Base-by-base conservation (phyloP, 1,140 invertebrate species). In the Zophobas morio region DNA sequence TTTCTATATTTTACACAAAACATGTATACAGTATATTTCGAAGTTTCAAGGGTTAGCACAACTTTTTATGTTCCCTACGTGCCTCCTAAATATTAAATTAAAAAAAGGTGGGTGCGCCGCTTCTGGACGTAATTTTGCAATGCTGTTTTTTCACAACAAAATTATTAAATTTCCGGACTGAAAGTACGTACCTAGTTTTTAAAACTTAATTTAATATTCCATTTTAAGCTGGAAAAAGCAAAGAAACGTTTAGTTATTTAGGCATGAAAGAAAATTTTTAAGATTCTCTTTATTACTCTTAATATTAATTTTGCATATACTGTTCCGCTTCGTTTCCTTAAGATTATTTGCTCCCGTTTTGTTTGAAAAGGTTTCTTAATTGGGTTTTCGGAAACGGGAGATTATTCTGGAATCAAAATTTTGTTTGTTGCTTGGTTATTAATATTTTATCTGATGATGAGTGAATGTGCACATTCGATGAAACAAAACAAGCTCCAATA, bases 1-100 rank as follows among this genome's bases (percentile, higher is more conserved):
- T 66, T 66, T 66, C 60, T 66, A 66, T 66, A 66, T 66, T 66
- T 66, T 66, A 66, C 60, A 66, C 60, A 66, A 66, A 66, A 66
- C 60, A 66, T 66, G 39, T 66, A 66, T 66, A 66, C 60, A 66
- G 60, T 66, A 42, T 66, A 66, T 66, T 66, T 66, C 60, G 60
- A 66, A 66, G 60, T 66, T 66, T 66, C 60, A 66, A 66, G 60
- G 60, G 60, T 66, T 66, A 42, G 35, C 60, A 66, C 56, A 39
- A 66, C 6, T 66, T 66, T 66, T 66, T 66, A 66, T 66, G 60
- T 42, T 66, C 33, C 20, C 60, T 66, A 66, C 60, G 60, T 66
- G 60, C 60, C 6, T 66, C 33, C 39, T 66, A 66, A 66, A 66
- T 66, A 42, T 66, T 66, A 66, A 46, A 66, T 66, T 66, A 37